These are phyloP conservation scores for Myotis myotis DNA, from an alignment of 2,797 vertebrate genomes.

Conservation along the genomic window DNA sequence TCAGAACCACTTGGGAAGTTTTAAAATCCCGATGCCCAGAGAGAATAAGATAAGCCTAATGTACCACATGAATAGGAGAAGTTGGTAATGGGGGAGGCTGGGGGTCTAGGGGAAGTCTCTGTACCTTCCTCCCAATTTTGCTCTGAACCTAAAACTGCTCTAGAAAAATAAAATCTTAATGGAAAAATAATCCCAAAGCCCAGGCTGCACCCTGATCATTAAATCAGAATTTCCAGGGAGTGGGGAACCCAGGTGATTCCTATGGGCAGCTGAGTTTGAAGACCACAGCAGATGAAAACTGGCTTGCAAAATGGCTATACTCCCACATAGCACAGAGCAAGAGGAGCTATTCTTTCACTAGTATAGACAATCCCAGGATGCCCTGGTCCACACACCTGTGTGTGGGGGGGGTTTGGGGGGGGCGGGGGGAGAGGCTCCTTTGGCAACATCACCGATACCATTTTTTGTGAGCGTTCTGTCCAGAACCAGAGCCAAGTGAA, in stretches of 20 bases:
- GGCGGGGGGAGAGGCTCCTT: neutral
- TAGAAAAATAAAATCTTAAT: neutral
- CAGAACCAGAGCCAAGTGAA: neutral
- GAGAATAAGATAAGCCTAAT: neutral
- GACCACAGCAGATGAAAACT: neutral
- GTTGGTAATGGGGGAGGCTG: neutral
- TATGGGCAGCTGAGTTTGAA: neutral
- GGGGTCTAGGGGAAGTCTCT: neutral
- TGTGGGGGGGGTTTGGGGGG: too few relatives aligned
- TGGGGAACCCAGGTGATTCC: neutral
- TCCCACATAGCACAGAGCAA: neutral
- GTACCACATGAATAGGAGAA: neutral
- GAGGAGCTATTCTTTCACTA: neutral
- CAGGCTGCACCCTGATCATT: neutral
- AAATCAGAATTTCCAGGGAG: neutral
- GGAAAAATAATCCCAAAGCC: neutral
- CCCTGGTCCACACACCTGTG: too few relatives aligned
- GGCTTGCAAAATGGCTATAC: neutral
- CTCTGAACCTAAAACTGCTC: neutral
- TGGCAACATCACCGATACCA: neutral
- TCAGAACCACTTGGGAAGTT: neutral
- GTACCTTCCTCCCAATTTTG: neutral
- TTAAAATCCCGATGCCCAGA: neutral
- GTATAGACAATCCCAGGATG: neutral
- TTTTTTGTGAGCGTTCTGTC: neutral